Evolutionary conservation across 1,140 invertebrate species (phyloP).

Genomic region (Anagrus nilaparvatae): DNA sequence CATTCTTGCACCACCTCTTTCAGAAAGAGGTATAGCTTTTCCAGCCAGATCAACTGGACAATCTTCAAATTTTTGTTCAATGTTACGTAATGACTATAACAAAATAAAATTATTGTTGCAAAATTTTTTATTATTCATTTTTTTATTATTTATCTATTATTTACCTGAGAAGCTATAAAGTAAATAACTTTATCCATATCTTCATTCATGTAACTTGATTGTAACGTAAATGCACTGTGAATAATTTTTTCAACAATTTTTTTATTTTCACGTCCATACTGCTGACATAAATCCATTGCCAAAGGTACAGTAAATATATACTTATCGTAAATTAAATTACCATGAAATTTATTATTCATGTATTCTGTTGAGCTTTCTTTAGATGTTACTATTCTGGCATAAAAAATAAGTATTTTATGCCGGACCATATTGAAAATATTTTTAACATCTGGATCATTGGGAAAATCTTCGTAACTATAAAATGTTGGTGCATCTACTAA

Average conservation of each 20-base stretch:
- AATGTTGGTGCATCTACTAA: slow-evolving; percentile 62
- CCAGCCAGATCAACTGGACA: slow-evolving; percentile 21
- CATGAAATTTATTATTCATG: slow-evolving; percentile 54
- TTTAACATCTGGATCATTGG: slow-evolving; percentile 37
- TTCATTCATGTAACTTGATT: slow-evolving; percentile 63
- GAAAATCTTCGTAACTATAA: slow-evolving; percentile 46
- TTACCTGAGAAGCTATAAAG: slow-evolving; percentile 41
- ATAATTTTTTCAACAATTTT: slow-evolving; percentile 53
- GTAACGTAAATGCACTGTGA: slow-evolving; percentile 53
- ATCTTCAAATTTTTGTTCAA: slow-evolving; percentile 28
- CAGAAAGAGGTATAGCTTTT: slow-evolving; percentile 41
- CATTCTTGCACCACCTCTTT: slow-evolving; percentile 18
- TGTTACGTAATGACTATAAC: slow-evolving; percentile 24
- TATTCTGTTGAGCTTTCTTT: slow-evolving; percentile 59
- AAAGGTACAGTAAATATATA: slow-evolving; percentile 74
- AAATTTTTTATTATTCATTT: slow-evolving; percentile 10
- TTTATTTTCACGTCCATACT: slow-evolving; percentile 60
- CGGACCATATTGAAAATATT: slow-evolving; percentile 46
- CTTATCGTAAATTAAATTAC: slow-evolving; percentile 64
- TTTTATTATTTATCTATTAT: slow-evolving; percentile 8
- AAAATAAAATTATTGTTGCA: slow-evolving; percentile 11
- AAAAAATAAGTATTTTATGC: slow-evolving; percentile 54
- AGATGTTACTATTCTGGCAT: slow-evolving; percentile 61
- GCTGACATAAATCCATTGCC: slow-evolving; percentile 64
- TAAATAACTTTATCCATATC: slow-evolving; percentile 52